These are phyloP conservation scores for Odontamblyopus rebecca DNA, from an alignment of 2,797 vertebrate species.

Conservation along the genomic window DNA sequence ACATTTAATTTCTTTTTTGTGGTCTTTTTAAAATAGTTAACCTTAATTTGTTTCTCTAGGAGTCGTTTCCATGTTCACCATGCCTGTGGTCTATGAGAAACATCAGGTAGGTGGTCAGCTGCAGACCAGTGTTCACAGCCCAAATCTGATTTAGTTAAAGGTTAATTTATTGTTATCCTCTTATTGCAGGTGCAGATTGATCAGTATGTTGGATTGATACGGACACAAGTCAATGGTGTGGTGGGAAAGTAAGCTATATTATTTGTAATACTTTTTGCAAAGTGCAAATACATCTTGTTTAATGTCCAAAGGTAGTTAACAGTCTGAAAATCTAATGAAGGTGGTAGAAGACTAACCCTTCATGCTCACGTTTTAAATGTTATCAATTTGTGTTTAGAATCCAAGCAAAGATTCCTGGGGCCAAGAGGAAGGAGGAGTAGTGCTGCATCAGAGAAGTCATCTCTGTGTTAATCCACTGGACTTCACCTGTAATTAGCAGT, in stretches of 20 bases:
- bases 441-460: conserved; percentile 74
- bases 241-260: conserved; percentile 92
- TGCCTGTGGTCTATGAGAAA: conserved; percentile 97
- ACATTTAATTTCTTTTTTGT: not conserved
- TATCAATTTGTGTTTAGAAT: conserved; percentile 81
- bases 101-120: conserved; percentile 85
- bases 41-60: conserved; percentile 71
- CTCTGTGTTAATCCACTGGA: conserved; percentile 85
- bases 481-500: conserved; percentile 85
- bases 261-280: not conserved
- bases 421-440: conserved; percentile 96
- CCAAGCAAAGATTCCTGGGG: conserved; percentile 97
- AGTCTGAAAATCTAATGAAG: too few species aligned
- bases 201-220: conserved; percentile 95
- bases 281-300: not conserved
- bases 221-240: conserved; percentile 94
- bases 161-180: not conserved
- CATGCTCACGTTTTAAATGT: not conserved
- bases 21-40: too few species aligned
- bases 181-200: conserved; percentile 92
- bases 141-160: not conserved
- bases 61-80: conserved; percentile 97
- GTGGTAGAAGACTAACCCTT: too few species aligned
- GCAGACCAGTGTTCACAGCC: not conserved
- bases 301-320: not conserved